Evolutionary conservation across 2,888 invertebrate species (phyloP), one percentile per base, ranked within the genome.

Genomic region (Erebia palarica): DNA sequence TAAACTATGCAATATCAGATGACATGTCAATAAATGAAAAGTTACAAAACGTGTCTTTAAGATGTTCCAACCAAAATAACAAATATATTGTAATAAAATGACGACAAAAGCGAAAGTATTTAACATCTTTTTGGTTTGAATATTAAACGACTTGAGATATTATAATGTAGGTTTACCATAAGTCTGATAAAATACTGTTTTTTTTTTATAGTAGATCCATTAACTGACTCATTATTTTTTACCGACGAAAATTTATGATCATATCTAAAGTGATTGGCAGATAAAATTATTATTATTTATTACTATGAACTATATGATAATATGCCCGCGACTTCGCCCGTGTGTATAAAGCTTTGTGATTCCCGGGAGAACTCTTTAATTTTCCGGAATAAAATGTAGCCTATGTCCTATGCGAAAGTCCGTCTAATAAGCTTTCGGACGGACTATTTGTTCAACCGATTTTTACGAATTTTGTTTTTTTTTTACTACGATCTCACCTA

Each of bases 71-170:
- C 27, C n/a, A 9, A 67, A 55, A 60, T 53, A 51, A 36, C 51
- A 68, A 51, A 42, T 53, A 53, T 27, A 3, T 14, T 4, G 14
- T 5, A 66, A 57, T 18, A 27, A 42, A 21, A 70, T 65, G 36
- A 66, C 60, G 53, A 47, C 61, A 61, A 61, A 67, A 71, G 64
- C 68, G 71, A 71, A 71, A 71, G 71, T 71, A 66, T 64, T 58
- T 47, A 64, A 58, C 63, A 63, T 21, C 64, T 16, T 68, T 70
- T 68, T 60, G 53, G 55, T 49, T 44, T 58, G 63, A 68, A 71
- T 64, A 59, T 14, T 51, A 58, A 71, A 58, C 42, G 42, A 59
- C 59, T 51, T 64, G 16, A 58, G 61, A 36, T 57, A 18, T 51
- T n/a, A 64, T 51, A 55, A 47, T 59, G 61, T 66, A 61, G 60